A percentile compares a stretch with the other conserved stretches of the same genome.
These are phyloP conservation scores for Cepaea nemoralis DNA, from an alignment of 1,140 invertebrate genomes.

Conservation along the genomic window DNA sequence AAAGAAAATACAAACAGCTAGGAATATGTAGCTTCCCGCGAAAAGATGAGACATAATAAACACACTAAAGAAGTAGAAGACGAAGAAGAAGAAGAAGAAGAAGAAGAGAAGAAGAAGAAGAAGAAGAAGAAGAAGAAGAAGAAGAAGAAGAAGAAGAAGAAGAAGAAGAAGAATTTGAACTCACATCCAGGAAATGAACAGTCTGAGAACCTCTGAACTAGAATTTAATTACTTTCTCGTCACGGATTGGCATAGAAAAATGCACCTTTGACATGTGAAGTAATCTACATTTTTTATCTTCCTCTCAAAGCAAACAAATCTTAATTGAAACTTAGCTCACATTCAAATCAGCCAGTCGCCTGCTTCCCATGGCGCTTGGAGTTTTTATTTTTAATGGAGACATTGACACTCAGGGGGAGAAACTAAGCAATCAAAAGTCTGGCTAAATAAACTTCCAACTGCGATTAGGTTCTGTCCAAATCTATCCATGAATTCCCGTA, in stretches of 20 bases:
- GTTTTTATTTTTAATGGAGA: background rate
- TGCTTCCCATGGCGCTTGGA: background rate
- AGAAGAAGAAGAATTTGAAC: background rate
- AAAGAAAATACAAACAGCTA: no score
- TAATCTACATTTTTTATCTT: background rate
- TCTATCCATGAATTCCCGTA: no score
- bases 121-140: background rate
- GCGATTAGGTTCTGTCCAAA: no score
- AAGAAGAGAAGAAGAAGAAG: no score
- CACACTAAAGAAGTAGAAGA: no score
- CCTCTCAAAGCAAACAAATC: background rate
- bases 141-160: no score
- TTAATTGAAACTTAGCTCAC: conserved; percentile 5
- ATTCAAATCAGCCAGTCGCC: background rate
- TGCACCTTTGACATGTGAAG: background rate
- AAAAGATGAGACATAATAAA: no score
- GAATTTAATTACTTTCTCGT: background rate
- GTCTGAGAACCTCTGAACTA: background rate
- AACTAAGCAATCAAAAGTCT: no score
- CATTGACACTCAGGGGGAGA: background rate
- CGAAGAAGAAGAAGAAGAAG: no score
- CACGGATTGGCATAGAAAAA: background rate
- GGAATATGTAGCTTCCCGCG: no score
- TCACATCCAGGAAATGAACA: background rate
- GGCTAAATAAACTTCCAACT: no score